Evolutionary conservation across 2,797 vertebrate genomes (phyloP).

Genomic region (Lagorchestes hirsutus): DNA sequence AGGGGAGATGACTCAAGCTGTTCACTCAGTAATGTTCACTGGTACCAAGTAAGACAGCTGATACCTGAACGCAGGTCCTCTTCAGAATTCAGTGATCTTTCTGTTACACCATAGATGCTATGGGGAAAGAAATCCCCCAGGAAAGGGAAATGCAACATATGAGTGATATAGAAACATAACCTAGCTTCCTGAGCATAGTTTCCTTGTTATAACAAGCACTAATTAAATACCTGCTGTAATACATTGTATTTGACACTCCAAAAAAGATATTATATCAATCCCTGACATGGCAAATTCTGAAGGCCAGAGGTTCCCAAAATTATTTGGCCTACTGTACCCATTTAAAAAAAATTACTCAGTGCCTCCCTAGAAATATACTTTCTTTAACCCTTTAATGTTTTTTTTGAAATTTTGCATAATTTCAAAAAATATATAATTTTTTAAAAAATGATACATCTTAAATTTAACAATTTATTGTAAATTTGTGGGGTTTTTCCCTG

Average conservation of each 20-base stretch:
- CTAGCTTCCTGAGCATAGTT: conserved; percentile 1
- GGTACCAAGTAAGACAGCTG: background rate
- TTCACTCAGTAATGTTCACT: background rate
- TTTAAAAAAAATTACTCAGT: too few species aligned
- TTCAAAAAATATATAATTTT: too few species aligned
- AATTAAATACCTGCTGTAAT: background rate
- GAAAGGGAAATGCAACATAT: background rate
- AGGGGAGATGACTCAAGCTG: background rate
- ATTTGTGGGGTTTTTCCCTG: too few species aligned
- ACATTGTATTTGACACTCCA: background rate
- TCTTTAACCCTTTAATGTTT: too few species aligned
- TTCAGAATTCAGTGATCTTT: background rate
- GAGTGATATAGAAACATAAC: background rate
- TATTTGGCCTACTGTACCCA: too few species aligned
- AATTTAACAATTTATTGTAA: too few species aligned
- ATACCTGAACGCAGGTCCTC: background rate
- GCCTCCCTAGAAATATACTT: too few species aligned
- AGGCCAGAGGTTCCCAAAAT: too few species aligned
- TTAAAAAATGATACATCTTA: too few species aligned
- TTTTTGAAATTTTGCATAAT: too few species aligned
- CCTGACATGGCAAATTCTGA: background rate
- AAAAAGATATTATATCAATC: background rate
- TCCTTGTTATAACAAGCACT: conserved; percentile 12
- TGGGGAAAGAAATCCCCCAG: background rate
- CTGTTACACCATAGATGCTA: background rate